Base-by-base conservation (phyloP, 2,797 vertebrate species). In the Stomatorhinus walkeri region DNA sequence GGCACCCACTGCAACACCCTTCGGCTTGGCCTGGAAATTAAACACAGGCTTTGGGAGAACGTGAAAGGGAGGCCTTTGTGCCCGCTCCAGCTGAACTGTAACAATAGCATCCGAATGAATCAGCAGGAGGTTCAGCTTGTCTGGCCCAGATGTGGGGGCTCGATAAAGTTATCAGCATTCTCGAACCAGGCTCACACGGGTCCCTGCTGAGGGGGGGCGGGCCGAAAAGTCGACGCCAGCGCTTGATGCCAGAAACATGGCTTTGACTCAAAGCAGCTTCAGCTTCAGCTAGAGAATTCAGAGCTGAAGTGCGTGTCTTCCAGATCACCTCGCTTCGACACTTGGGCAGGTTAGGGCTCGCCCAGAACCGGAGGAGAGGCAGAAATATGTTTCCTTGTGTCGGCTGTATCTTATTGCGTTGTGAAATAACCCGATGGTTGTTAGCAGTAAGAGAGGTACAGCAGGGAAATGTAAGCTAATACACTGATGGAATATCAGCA, bases 121-220 rank as follows among this genome's bases (percentile, higher is more conserved):
- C 43, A 22, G 32, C 79, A 56, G 76, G 48, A 72, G 24, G 14
- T 43, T 12, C 24, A 51, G 43, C 51, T 48, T 52, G 46, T 56
- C 83, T 86, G 46, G 87, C 79, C 86, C 87, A 89, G 89, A 88
- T 88, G 89, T 51, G 59, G 87, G 5, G 48, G 87, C 40, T 22
- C 64, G 87, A 89, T 88, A 89, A 49, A 68, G 54, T 88, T 85
- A 88, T 68, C 89, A 32, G 36, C 32, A 46, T 68, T 85, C 87
- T 79, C 46, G 52, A n/a, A 85, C 32, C 36, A 5, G n/a, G 32
- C 79, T 88, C 68, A 72, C 51, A 51, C 22, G 6, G 68, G 79
- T 51, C 85, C 52, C 54, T 64, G 12, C 40, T 28, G 43, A 12
- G 43, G 54, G 9, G 54, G 51, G n/a, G 52, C 28, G 48, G 1